Base-by-base conservation (phyloP, 2,113 vertebrate genomes). In the Cebidichthys violaceus region DNA sequence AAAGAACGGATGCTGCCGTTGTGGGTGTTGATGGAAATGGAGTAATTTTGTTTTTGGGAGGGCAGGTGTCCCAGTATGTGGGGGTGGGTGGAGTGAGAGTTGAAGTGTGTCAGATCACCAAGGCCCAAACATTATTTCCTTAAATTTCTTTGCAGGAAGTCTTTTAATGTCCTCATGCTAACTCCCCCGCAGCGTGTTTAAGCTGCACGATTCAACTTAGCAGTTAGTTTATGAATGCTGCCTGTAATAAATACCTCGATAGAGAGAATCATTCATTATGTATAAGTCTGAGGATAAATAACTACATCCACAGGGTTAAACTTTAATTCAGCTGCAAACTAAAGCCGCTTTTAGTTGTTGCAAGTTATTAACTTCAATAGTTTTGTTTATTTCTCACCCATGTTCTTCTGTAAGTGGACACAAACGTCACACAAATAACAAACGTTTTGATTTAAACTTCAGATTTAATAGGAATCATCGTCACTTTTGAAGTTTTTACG, bases 21-120 rank as follows among this genome's bases (percentile, higher is more conserved):
- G 81, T 52, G 72, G 57, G 77, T 20, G 81, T 75, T 22, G 66
- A 68, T 61, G 74, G 75, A 57, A 78, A 39, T 22, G 31, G 41
- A 61, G 47, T 66, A 14, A 9, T 54, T 54, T 14, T 5, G 10
- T 50, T n/a, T 31, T 60, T 57, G 31, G 41, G 33, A 72, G 67
- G 22, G 57, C 43, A 50, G 66, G 29, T 20, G 62, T 57, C 35
- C 13, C 61, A 54, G 68, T 6, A 14, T 31, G 72, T 29, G 54
- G n/a, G 0, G 54, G 14, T 65, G 73, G 68, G n/a, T 45, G 2
- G 43, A 35, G 4, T 54, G 54, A 33, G n/a, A 22, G 68, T 67
- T 41, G n/a, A 77, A 45, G 47, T 57, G 61, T 47, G 29, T 47
- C 39, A 4, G 1, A 78, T 77, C 74, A 52, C 17, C 22, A 10